Evolutionary conservation across 2,113 vertebrate genomes (phyloP).

Genomic region (Prinia subflava): DNA sequence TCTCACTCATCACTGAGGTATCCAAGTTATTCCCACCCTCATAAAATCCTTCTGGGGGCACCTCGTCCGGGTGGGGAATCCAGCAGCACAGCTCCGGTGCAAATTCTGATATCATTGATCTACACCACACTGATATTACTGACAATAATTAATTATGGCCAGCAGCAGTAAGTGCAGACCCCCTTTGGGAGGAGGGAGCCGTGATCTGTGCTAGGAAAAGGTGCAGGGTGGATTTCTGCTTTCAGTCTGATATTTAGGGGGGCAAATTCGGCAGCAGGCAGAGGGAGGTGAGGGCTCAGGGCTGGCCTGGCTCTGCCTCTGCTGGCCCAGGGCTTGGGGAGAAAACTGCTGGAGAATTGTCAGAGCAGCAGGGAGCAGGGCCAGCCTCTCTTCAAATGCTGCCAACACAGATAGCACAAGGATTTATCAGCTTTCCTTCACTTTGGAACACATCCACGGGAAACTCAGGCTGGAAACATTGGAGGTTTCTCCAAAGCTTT

Average conservation of each 20-base stretch:
- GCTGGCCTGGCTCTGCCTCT: neutral
- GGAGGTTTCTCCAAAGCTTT: neutral
- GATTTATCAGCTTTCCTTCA: neutral
- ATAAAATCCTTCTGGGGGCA: neutral
- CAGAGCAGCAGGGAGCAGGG: neutral
- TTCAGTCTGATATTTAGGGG: neutral
- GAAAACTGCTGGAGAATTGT: neutral
- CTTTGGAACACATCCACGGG: neutral
- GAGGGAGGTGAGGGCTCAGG: neutral
- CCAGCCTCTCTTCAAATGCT: neutral
- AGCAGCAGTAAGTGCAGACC: neutral
- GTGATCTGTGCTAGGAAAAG: neutral
- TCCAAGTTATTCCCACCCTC: conserved; percentile 14
- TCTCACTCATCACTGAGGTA: conserved; percentile 13
- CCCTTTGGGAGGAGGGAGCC: accelerated
- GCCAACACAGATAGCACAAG: neutral
- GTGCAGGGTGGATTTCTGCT: neutral
- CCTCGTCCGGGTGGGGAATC: neutral
- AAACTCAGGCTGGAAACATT: neutral
- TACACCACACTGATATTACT: accelerated
- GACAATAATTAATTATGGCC: too few species aligned
- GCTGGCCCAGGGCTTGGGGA: neutral
- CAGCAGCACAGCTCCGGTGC: neutral
- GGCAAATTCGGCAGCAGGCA: neutral
- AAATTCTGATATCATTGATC: accelerated